Base-by-base conservation (phyloP, 2,113 vertebrate genomes). In the Capra hircus region DNA sequence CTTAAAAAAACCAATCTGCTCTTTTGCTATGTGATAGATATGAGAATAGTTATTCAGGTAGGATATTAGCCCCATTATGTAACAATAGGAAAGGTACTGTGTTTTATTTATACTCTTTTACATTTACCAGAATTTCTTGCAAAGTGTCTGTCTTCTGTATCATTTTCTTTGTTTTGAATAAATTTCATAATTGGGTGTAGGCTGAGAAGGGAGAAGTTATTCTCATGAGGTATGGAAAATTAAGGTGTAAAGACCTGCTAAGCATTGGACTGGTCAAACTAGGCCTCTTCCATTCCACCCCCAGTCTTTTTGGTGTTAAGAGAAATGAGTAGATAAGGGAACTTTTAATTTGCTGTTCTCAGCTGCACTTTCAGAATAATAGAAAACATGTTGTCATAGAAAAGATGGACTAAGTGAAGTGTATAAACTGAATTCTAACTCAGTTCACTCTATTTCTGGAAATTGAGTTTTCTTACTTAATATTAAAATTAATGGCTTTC, bases 401-500 rank as follows among this genome's bases (percentile, higher is more conserved):
- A 91, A 89, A 82, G 8, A 33, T 67, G 30, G 16, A 11, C 30
- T 59, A 88, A 77, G 21, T 71, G 50, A 93, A 82, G 81, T 78
- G 11, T 91, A 36, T 88, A 60, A 92, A 89, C 45, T 27, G 50
- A 89, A 81, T 90, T 92, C 15, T 67, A 87, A 52, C 10, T 67
- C 57, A 91, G 28, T 4, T 74, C 25, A 57, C 9, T 91, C 11
- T 2, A 1, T 88, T 93, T 97, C 27, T 62, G 64, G 90, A 93
- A 95, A 96, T 92, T 80, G 21, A 12, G 48, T 85, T 97, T 96
- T 96, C 82, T 97, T 40, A 94, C 13, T 91, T 91, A 67, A 52
- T 91, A 27, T 80, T 90, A 82, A 97, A 88, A 87, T 57, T 67
- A 60, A 40, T 87, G 9, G 8, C 71, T 95, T 67, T 16, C 11